Conservation (phyloP, 2,888 invertebrate genomes). For the Platycheirus albimanus region DNA sequence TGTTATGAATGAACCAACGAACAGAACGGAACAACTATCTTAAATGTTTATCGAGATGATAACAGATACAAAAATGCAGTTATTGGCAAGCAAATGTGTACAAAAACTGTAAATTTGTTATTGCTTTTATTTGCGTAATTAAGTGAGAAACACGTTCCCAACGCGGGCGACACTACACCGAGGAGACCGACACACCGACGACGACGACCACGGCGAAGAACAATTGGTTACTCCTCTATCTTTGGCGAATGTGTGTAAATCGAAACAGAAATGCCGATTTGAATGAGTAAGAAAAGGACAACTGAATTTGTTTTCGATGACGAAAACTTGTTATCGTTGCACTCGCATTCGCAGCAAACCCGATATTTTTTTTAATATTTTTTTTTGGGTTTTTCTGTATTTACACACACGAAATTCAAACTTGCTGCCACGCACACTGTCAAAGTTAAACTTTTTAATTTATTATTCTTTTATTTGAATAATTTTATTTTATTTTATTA, state of each 20-base stretch:
- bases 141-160: slow-evolving; percentile 42
- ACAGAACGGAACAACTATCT: not conserved
- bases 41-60: slow-evolving; percentile 10
- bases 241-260: slow-evolving; percentile 49
- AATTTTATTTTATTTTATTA: slow-evolving; percentile 16
- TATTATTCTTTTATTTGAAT: not conserved
- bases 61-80: slow-evolving; percentile 17
- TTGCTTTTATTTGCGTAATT: slow-evolving; percentile 28
- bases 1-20: slow-evolving; percentile 19
- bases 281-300: slow-evolving; percentile 46
- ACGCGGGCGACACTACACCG: slow-evolving; percentile 67
- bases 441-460: slow-evolving; percentile 14
- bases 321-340: slow-evolving; percentile 67
- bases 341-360: slow-evolving; percentile 55
- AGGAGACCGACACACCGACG: no score
- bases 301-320: slow-evolving; percentile 25
- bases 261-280: slow-evolving; percentile 31
- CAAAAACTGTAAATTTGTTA: slow-evolving; percentile 37
- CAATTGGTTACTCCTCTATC: not conserved
- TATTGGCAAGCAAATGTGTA: slow-evolving; percentile 19
- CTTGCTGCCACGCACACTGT: slow-evolving; percentile 58
- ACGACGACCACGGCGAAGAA: slow-evolving; percentile 33
- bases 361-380: slow-evolving; percentile 57
- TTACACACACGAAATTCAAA: slow-evolving; percentile 55
- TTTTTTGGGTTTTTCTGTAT: slow-evolving; percentile 64